Percentiles rank a stretch among this genome's conserved stretches.
Evolutionary conservation across 2,797 vertebrate genomes (phyloP).

Genomic region (Botia almorhae): DNA sequence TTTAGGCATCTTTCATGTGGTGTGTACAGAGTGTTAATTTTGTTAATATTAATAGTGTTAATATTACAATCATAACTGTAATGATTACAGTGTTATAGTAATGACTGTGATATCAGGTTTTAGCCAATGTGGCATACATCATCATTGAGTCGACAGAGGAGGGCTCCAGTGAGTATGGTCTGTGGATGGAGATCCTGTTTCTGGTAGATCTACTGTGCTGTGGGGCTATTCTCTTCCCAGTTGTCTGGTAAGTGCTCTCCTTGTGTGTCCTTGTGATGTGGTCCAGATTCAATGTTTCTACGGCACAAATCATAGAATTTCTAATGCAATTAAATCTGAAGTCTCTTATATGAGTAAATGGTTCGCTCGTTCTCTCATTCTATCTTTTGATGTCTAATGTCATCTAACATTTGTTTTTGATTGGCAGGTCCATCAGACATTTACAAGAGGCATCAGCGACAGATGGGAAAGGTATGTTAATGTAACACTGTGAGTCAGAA

Average conservation of each 20-base stretch:
- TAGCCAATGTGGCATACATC: constrained; percentile 87
- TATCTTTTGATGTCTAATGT: neutral
- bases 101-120: constrained; percentile 71
- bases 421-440: constrained; percentile 86
- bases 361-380: no score
- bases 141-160: constrained; percentile 89
- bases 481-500: neutral
- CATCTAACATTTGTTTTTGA: constrained; percentile 18
- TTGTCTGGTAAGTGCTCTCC: constrained; percentile 79
- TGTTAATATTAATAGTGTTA: neutral
- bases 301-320: neutral
- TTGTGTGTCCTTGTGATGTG: neutral
- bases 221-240: constrained; percentile 87
- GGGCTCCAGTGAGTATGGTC: constrained; percentile 82
- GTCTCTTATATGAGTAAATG: neutral
- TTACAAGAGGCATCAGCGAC: constrained; percentile 89
- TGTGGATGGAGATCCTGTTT: constrained; percentile 88
- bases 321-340: neutral
- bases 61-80: neutral
- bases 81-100: neutral
- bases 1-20: no score
- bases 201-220: constrained; percentile 87
- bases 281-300: neutral
- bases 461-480: constrained; percentile 84
- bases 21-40: no score